Evolutionary conservation across 2,113 vertebrate species (phyloP).

Genomic region (Triplophysa tibetana): DNA sequence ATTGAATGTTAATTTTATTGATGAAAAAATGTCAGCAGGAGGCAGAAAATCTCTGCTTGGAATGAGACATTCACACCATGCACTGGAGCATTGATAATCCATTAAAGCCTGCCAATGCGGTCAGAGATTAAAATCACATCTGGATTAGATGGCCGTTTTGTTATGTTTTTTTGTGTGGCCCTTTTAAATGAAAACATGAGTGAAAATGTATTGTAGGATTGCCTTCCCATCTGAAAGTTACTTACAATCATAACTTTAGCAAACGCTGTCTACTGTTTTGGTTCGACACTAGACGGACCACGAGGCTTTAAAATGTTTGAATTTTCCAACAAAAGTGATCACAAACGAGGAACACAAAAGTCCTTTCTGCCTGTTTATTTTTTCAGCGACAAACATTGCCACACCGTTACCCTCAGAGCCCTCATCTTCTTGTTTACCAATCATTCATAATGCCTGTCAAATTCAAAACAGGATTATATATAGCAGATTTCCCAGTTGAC

Average conservation of each 20-base stretch:
- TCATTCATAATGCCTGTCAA: conserved; percentile 19
- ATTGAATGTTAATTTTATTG: conserved; percentile 52
- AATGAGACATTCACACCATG: conserved; percentile 39
- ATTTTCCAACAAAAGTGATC: too few species aligned
- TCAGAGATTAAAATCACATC: conserved; percentile 47
- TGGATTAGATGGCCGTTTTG: conserved; percentile 38
- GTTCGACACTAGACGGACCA: too few species aligned
- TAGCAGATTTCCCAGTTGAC: conserved; percentile 30
- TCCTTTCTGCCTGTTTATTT: not conserved
- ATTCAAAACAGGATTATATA: conserved; percentile 33
- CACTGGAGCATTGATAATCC: conserved; percentile 45
- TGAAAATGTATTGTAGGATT: not conserved
- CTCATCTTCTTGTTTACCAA: conserved; percentile 8
- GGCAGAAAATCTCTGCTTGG: conserved; percentile 34
- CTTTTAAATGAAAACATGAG: conserved; percentile 22
- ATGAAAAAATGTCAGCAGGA: conserved; percentile 51
- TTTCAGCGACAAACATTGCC: not conserved
- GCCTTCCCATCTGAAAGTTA: too few species aligned
- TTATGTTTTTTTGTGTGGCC: conserved; percentile 23
- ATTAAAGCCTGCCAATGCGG: conserved; percentile 34
- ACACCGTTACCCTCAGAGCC: not conserved
- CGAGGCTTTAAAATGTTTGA: too few species aligned
- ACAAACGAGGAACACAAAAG: too few species aligned
- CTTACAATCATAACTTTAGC: too few species aligned
- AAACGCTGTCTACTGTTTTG: too few species aligned